Base-by-base conservation (phyloP, 1,140 invertebrate genomes). In the Wasmannia auropunctata region DNA sequence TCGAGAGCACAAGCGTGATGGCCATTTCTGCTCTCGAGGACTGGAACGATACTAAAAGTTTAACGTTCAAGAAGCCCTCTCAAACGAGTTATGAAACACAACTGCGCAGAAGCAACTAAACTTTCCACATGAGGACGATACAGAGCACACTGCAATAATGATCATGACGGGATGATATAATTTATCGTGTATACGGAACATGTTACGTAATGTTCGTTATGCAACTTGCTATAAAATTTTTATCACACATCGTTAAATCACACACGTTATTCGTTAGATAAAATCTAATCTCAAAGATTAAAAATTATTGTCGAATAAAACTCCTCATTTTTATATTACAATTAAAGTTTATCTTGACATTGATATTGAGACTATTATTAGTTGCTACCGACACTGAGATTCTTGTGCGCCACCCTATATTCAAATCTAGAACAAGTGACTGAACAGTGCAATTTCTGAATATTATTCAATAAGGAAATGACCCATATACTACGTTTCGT, bases 11-110 rank as follows among this genome's bases (percentile, higher is more conserved):
- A 3, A 72, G 4, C 3, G 3, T n/a, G 34, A 72, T 2, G 4
- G 6, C 22, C 79, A 97, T 86, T 19, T 40, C 16, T 70, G 16
- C 11, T 43, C 7, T 31, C n/a, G 4, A 3, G 11, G 2, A 85
- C 2, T 4, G 19, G 40, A n/a, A 40, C 10, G 10, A 22, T 16
- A 40, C 19, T 65, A n/a, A 65, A 22, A 3, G 6, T 8, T 8
- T 14, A 40, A n/a, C 2, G n/a, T 22, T 1, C n/a, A 22, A 37
- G 28, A 2, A 28, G 19, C 16, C 0, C 8, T 7, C 1, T 65
- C 2, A 6, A 19, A n/a, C 6, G 3, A 34, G 3, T 16, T 19
- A 51, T n/a, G 6, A 43, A 19, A 25, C 25, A n/a, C n/a, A 11
- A 49, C 10, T 46, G 28, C 14, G 5, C 60, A 37, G 2, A 11